phyloP scores from a whole-genome alignment of 2,113 vertebrate genomes.

The Heloderma charlesbogerti region DNA sequence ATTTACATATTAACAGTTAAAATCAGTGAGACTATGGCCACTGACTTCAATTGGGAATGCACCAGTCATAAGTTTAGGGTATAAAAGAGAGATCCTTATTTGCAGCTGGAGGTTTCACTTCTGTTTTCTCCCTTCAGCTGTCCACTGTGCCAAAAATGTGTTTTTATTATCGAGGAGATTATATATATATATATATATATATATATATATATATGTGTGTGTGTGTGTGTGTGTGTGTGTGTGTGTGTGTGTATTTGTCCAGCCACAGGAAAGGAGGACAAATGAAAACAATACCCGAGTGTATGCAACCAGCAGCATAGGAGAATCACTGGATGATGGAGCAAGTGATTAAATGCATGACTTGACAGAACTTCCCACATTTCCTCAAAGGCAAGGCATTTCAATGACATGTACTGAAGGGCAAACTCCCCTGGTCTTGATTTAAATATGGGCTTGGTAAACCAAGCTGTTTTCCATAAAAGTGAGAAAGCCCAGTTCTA shows the following conservation, averaged over 20 bases:
- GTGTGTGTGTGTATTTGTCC: not conserved
- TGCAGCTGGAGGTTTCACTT: not conserved
- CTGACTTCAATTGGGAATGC: not conserved
- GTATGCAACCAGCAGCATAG: not conserved
- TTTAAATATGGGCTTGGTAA: not conserved
- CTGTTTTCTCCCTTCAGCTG: no score
- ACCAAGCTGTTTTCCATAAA: not conserved
- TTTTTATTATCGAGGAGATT: not conserved
- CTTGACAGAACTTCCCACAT: not conserved
- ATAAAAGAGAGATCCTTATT: not conserved
- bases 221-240: not conserved
- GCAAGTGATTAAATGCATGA: not conserved
- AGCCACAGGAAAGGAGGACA: not conserved
- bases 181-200: no score
- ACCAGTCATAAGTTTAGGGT: not conserved
- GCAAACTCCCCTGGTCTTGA: not conserved
- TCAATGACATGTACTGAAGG: not conserved
- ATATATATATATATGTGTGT: no score
- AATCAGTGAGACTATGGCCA: not conserved
- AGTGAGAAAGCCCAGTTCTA: not conserved
- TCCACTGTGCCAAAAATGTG: no score
- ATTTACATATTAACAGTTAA: not conserved
- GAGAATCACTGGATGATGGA: not conserved
- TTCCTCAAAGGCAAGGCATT: not conserved
- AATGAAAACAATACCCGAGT: not conserved